Evolutionary conservation across 2,113 vertebrate genomes (phyloP).

Genomic region (Cettia cetti): DNA sequence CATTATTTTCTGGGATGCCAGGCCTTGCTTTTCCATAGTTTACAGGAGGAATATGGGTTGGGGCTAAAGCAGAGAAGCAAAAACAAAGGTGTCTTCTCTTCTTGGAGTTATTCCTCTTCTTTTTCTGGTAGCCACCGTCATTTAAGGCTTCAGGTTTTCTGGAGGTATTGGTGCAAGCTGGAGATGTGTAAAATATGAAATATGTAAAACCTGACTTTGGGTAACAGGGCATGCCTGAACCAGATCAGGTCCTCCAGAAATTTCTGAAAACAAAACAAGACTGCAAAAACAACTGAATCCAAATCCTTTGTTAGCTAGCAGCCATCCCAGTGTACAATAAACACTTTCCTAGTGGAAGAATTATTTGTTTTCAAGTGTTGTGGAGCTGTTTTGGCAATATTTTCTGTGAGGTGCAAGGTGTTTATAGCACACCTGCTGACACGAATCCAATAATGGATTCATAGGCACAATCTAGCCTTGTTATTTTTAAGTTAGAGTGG

Average conservation of each 20-base stretch:
- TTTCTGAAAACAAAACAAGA: background rate
- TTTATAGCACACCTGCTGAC: background rate
- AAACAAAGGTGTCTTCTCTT: background rate
- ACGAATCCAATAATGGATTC: background rate
- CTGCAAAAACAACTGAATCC: background rate
- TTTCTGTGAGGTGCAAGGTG: background rate
- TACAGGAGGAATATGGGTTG: background rate
- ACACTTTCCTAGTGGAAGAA: background rate
- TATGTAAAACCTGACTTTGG: background rate
- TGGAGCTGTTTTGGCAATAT: background rate
- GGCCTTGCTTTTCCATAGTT: background rate
- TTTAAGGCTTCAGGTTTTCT: fast-evolving
- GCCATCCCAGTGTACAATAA: background rate
- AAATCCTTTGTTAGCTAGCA: background rate
- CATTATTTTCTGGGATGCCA: background rate
- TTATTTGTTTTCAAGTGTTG: background rate
- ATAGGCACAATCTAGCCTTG: background rate
- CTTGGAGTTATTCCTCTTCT: background rate
- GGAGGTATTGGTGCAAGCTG: background rate
- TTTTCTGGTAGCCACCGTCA: background rate
- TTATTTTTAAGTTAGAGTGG: background rate
- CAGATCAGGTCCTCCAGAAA: background rate
- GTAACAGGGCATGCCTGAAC: background rate
- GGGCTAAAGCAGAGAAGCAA: fast-evolving
- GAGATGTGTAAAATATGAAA: background rate